phyloP scores from a whole-genome alignment of 2,113 vertebrate species.

The Campylomormyrus numenius region DNA sequence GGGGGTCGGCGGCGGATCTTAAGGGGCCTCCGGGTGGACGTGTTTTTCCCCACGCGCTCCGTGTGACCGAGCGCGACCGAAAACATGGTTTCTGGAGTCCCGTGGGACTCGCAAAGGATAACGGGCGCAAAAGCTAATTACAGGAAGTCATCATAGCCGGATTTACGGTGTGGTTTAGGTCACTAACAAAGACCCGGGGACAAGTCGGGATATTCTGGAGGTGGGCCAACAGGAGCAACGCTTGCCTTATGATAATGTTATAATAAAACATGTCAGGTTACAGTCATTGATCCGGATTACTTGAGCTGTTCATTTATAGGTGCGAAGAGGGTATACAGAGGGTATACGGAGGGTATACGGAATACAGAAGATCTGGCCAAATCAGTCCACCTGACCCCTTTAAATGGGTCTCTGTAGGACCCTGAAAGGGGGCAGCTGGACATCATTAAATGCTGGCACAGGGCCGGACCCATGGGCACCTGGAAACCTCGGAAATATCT shows the following conservation, averaged over 20 bases:
- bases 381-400: background rate
- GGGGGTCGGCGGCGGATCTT: background rate
- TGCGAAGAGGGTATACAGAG: background rate
- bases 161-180: background rate
- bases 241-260: background rate
- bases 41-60: background rate
- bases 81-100: background rate
- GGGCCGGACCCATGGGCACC: background rate
- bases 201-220: background rate
- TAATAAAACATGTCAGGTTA: background rate
- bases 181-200: background rate
- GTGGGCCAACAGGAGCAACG: background rate
- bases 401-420: background rate
- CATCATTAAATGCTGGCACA: background rate
- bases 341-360: background rate
- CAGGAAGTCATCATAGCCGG: background rate
- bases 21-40: too few relatives aligned
- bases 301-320: background rate
- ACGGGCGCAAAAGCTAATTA: background rate
- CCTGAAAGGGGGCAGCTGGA: background rate
- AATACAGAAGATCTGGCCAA: background rate
- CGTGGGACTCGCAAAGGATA: background rate
- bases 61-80: rapidly evolving
- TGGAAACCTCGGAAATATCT: background rate
- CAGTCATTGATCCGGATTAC: background rate